Evolutionary conservation across 2,797 vertebrate species (phyloP), one percentile per base, ranked within the genome.

Genomic region (Scyliorhinus canicula): DNA sequence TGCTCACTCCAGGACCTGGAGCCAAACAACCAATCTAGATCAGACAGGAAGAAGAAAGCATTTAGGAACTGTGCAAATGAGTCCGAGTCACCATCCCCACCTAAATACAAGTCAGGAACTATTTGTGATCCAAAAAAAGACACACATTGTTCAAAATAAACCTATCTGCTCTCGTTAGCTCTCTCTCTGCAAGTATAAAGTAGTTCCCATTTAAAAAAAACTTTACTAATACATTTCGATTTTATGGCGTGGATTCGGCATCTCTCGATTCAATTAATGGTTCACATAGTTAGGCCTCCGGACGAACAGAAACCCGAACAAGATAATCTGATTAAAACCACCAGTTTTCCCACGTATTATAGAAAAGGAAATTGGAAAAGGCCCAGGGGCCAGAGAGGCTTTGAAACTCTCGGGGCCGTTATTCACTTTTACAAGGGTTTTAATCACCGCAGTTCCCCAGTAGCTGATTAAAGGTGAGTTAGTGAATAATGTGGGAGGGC

Each of bases 381-480:
- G 3, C 28, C 28, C 60, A 47, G 1, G 67, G 28, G 65, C 24
- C 65, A 52, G 65, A 93, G 40, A 93, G 60, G 7, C 31, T 28
- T 93, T 93, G 40, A 44, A 67, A 67, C 40, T n/a, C 57, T 93
- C 63, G n/a, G 44, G 11, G 60, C 28, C 28, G 14, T 71, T 50
- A 52, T 94, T 94, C 67, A 35, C 19, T 93, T 71, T 88, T 52
- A 88, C 85, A 88, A 90, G 55, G 57, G 16, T 90, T 57, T 90
- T 3, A 44, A 74, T 52, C 65, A 74, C 67, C 74, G 31, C 31
- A 35, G 67, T 94, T 94, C 71, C 65, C 69, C 47, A 74, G 44
- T 74, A 52, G 93, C 67, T 94, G 67, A 94, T 71, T 74, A 71
- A 94, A 50, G 93, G 93, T 69, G 44, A 93, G 65, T 14, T 24